Evolutionary conservation across 2,113 vertebrate species (phyloP), one percentile per base, ranked within the genome.

Genomic region (Hippocampus barbouri): DNA sequence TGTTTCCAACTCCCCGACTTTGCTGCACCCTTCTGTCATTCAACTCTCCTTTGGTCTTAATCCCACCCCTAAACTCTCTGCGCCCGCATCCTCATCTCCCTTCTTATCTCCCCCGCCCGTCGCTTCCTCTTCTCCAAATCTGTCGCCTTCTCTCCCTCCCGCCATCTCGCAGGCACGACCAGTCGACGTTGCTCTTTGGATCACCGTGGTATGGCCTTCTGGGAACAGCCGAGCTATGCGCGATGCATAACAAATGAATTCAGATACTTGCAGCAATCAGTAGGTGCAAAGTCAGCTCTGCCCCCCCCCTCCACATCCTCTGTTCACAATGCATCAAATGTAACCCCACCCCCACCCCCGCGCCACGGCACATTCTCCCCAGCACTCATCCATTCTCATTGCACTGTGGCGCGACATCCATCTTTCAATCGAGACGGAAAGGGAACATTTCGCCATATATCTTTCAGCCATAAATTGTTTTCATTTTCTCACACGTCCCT

Each of bases 221-320:
- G 97, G 97, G 97, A 99, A 90, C 94, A 94, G 85, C 97, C 97
- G 77, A 98, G 97, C 94, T 99, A 98, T 91, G 97, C 97, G 91
- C 94, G 97, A 95, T 99, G 97, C 94, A 98, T 97, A 93, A 96
- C 96, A 92, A 97, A 97, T 92, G 97, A 98, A 93, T 99, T 98
- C 95, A 95, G 96, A 96, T 95, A 96, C 95, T 95, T 99, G 95
- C 97, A 98, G 95, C 97, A 96, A 97, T 97, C 96, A 98, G 97
- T 99, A 99, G 95, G 97, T 98, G 95, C 95, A 96, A 96, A 94
- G 93, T 94, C 96, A 95, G 94, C 95, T 96, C 92, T 38, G 34
- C 34, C 34, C 34, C 34, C 30, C 30, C 92, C 89, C 94, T 45
- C 91, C 86, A 84, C 92, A 91, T 92, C 92, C 91, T 94, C 90